A percentile compares a stretch with the other conserved stretches of the same genome.
Conservation (phyloP, 2,888 invertebrate genomes). For the Brenthis ino region DNA sequence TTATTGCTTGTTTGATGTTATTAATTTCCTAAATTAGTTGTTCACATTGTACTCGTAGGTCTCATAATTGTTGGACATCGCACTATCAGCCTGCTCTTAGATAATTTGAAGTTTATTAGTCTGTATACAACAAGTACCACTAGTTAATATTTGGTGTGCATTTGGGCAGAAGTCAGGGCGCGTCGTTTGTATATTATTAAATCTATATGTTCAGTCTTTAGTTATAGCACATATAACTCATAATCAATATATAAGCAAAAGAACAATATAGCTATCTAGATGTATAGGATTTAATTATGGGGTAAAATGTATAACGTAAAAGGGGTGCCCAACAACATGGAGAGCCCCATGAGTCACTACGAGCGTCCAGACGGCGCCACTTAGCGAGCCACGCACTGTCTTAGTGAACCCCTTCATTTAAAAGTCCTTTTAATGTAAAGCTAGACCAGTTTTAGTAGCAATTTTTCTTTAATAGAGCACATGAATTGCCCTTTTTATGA, state of each 20-base stretch:
- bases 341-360: constrained; percentile 74
- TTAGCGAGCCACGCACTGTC: constrained; percentile 57
- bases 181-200: too few species aligned
- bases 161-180: too few species aligned
- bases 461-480: constrained; percentile 6
- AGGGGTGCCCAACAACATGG: constrained; percentile 62
- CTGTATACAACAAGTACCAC: too few species aligned
- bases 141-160: too few species aligned
- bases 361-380: constrained; percentile 75
- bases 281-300: constrained; percentile 63
- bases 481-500: background rate
- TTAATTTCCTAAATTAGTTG: background rate
- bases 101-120: too few species aligned
- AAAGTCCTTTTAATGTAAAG: constrained; percentile 34
- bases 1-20: background rate
- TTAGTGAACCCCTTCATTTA: constrained; percentile 51
- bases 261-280: constrained; percentile 5
- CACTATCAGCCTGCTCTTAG: too few species aligned
- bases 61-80: too few species aligned
- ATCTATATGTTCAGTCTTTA: too few species aligned
- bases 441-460: constrained; percentile 10
- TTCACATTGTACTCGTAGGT: too few species aligned
- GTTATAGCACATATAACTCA: background rate
- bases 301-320: constrained; percentile 64
- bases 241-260: constrained; percentile 1